These are phyloP conservation scores for Brachirus orientalis DNA, from an alignment of 2,113 vertebrate species.

Conservation along the genomic window DNA sequence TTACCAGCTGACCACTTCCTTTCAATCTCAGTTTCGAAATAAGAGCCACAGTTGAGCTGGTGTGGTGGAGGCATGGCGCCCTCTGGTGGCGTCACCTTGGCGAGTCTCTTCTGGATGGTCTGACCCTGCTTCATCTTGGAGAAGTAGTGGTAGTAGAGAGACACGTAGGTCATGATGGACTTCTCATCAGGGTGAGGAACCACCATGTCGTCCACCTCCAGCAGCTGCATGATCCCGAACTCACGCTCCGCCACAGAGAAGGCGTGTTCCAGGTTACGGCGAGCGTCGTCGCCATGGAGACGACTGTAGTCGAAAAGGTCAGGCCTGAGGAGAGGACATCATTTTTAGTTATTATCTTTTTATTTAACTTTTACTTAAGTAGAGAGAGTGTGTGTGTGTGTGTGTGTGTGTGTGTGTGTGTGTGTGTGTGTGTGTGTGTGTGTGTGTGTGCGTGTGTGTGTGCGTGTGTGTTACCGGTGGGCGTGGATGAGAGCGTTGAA, in stretches of 20 bases:
- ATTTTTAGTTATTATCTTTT: no score
- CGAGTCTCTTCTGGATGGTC: conserved; percentile 86
- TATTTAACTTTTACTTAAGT: no score
- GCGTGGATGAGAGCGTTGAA: conserved; percentile 92
- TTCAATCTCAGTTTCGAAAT: no score
- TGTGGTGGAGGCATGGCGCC: background rate
- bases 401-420: conserved; percentile 51
- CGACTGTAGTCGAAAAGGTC: conserved; percentile 87
- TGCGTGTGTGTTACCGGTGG: conserved; percentile 82
- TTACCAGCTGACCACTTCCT: no score
- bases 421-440: conserved; percentile 51
- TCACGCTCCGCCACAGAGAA: conserved; percentile 85
- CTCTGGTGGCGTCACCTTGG: conserved; percentile 78
- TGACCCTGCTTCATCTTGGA: conserved; percentile 87
- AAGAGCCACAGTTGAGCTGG: no score
- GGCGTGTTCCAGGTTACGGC: conserved; percentile 84
- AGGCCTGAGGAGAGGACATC: conserved; percentile 76
- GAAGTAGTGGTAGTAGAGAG: conserved; percentile 92
- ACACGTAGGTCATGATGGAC: conserved; percentile 94
- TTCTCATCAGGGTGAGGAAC: conserved; percentile 86
- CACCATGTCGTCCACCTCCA: conserved; percentile 89
- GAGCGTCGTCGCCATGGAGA: conserved; percentile 72
- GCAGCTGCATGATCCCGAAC: conserved; percentile 87
- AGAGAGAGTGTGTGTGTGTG: background rate
- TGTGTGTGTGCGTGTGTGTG: conserved; percentile 51